These are phyloP conservation scores for Phytoseiulus persimilis DNA, from an alignment of 2,888 invertebrate species.

Conservation along the genomic window DNA sequence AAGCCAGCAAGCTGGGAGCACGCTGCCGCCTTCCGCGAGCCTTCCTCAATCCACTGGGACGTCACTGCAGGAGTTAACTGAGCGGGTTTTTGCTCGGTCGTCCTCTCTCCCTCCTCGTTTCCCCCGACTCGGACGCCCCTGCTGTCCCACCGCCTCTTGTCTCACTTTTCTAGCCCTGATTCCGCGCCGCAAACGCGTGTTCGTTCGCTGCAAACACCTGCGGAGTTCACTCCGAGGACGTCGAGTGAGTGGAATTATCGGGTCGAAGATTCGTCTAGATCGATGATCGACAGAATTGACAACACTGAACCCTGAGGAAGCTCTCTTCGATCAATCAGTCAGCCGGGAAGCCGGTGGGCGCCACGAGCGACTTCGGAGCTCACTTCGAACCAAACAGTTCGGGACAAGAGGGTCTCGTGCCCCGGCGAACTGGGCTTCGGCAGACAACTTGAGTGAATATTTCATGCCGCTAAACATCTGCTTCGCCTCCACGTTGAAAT, in stretches of 20 bases:
- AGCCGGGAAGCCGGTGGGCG: no score
- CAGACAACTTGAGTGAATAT: background rate
- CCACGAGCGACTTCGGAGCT: background rate
- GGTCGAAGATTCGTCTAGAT: no score
- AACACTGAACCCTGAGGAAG: no score
- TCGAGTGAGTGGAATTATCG: background rate
- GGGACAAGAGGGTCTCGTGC: background rate
- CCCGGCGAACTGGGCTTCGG: background rate
- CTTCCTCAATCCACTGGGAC: background rate
- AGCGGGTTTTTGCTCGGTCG: background rate
- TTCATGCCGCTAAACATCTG: background rate
- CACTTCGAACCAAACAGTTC: background rate
- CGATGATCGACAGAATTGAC: no score
- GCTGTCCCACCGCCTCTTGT: background rate
- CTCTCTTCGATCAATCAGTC: no score
- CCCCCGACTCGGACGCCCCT: background rate
- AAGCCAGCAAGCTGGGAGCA: background rate
- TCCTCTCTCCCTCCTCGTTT: background rate
- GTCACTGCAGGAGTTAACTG: background rate
- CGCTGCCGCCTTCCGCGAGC: background rate
- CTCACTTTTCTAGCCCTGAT: background rate
- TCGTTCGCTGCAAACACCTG: background rate
- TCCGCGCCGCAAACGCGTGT: background rate
- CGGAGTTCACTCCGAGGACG: background rate
- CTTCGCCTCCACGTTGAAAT: background rate